Percentiles rank a stretch among this genome's conserved stretches.
Conservation (phyloP, 2,113 vertebrate species). For the Pseudolaguvia tuberculata region DNA sequence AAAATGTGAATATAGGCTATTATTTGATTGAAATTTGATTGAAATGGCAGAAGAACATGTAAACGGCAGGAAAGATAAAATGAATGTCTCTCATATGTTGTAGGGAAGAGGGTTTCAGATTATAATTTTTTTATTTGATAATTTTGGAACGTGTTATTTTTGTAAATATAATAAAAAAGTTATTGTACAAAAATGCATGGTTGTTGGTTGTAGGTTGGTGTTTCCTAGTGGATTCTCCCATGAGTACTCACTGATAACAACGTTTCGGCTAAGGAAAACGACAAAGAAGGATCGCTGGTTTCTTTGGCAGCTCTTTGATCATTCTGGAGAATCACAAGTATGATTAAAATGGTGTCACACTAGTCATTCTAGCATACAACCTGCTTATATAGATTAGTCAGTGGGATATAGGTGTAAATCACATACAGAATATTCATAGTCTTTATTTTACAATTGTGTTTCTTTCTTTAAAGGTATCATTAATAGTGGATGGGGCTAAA, state of each 20-base stretch:
- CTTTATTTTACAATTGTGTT: not conserved
- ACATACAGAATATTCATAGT: not conserved
- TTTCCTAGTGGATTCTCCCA: conserved; percentile 85
- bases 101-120: too few relatives aligned
- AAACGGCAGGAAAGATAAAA: too few relatives aligned
- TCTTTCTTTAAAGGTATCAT: conserved; percentile 71
- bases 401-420: not conserved
- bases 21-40: too few relatives aligned
- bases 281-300: conserved; percentile 93
- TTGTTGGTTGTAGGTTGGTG: conserved; percentile 67
- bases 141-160: too few relatives aligned
- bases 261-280: conserved; percentile 81
- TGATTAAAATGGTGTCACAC: conserved; percentile 29
- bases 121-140: too few relatives aligned
- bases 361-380: not conserved
- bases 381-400: not conserved
- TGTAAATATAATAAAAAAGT: too few relatives aligned
- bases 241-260: conserved; percentile 78
- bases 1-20: too few relatives aligned
- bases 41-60: too few relatives aligned
- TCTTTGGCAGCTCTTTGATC: conserved; percentile 87
- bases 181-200: conserved; percentile 21
- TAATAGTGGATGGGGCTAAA: conserved; percentile 83
- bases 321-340: conserved; percentile 81
- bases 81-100: too few relatives aligned